Evolutionary conservation across 1,140 invertebrate species (phyloP), one percentile per base, ranked within the genome.

Genomic region (Drosophila chauvacae): DNA sequence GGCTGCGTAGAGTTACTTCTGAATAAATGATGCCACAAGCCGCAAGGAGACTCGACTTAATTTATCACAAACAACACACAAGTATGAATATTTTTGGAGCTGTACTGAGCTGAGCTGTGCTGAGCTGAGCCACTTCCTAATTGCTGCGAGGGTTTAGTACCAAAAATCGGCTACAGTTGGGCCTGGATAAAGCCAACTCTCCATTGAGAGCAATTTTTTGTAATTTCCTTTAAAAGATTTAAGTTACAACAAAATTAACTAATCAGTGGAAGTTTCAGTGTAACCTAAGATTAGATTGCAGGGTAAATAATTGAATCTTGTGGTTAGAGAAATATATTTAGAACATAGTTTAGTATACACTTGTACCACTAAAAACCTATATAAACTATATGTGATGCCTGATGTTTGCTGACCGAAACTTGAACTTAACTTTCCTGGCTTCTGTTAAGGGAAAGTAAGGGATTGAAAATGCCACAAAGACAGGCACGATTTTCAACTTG

Each of bases 1-100:
- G 11, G 5, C 11, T 30, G 58, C 44, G 62, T 41, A 26, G 57
- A 61, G 41, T 48, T 66, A 33, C 60, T 41, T 23, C 39, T 68
- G 48, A 68, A 70, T 70, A 66, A 70, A 68, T 70, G 66, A 68
- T 70, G 66, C 39, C 48, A 14, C 39, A 55, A 37, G n/a, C 61
- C 66, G 18, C 66, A 69, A 64, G 18, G 39, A 66, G 66, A 70
- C 62, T 39, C 18, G 48, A 70, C 63, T 68, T 70, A 35, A 70
- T 66, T 53, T 66, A 66, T 68, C 61, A 56, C 53, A 39, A 69
- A 53, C 18, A 55, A 68, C 66, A 45, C 33, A 23, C 33, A 33
- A 66, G 39, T 70, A 53, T 70, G 39, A 37, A 69, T 66, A 66
- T 66, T 69, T 65, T 65, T 18, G 2, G 35, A 16, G 41, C 30